Conservation (phyloP, 2,113 vertebrate genomes). For the Odobenus rosmarus region DNA sequence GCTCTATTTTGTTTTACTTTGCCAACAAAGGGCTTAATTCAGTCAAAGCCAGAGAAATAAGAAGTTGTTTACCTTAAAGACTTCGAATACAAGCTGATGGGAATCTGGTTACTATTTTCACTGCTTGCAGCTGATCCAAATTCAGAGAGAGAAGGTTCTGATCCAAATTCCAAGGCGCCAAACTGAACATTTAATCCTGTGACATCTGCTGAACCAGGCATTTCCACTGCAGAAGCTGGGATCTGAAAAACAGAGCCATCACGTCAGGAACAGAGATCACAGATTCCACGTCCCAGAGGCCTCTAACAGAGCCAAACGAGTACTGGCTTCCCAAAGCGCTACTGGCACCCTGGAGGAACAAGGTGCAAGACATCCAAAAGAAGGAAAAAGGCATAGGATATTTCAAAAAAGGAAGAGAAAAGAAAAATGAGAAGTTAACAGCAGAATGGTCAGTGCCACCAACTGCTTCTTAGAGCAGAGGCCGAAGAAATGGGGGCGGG, state of each 20-base stretch:
- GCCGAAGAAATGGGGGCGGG: accelerated
- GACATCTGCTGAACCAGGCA: conserved; percentile 95
- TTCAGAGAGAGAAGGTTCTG: conserved; percentile 92
- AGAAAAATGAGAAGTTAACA: background rate
- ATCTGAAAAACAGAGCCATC: conserved; percentile 85
- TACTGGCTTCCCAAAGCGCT: background rate
- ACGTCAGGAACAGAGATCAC: background rate
- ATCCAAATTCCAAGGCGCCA: conserved; percentile 96
- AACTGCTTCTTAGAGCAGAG: background rate
- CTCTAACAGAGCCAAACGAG: background rate
- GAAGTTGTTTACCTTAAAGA: conserved; percentile 87
- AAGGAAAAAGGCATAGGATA: background rate
- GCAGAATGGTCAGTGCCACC: background rate
- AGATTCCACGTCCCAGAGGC: background rate
- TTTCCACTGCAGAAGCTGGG: conserved; percentile 96
- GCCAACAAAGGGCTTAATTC: conserved; percentile 18
- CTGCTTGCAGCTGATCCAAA: conserved; percentile 90
- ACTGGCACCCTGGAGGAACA: background rate
- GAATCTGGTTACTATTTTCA: conserved; percentile 86
- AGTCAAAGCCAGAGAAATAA: conserved; percentile 9
- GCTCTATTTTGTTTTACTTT: background rate
- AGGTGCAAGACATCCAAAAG: background rate
- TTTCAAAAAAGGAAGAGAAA: background rate
- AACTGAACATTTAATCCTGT: conserved; percentile 97
- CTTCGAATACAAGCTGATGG: conserved; percentile 93